A percentile compares a stretch with the other conserved stretches of the same genome.
These are phyloP conservation scores for Adelphocoris suturalis DNA, from an alignment of 2,888 invertebrate genomes.

Conservation along the genomic window DNA sequence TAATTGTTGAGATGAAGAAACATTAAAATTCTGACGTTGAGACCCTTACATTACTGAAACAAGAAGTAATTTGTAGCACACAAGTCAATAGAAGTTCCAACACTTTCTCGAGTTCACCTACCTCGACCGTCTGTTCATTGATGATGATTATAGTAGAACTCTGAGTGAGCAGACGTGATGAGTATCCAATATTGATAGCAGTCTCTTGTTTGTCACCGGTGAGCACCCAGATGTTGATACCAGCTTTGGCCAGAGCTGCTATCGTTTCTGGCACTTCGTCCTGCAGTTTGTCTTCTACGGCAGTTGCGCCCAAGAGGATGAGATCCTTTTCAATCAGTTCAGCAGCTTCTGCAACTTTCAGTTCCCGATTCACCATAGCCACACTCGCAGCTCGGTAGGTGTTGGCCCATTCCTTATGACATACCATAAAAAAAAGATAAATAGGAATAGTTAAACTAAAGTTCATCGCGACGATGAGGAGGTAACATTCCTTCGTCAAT, in stretches of 20 bases:
- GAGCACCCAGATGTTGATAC: conserved; percentile 97
- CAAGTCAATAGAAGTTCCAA: too few species aligned
- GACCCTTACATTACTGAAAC: too few species aligned
- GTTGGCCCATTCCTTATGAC: conserved; percentile 87
- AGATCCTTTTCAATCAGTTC: conserved; percentile 95
- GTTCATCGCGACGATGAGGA: not conserved
- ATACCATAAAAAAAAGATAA: not conserved
- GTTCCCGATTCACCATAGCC: conserved; percentile 90
- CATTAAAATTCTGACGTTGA: too few species aligned
- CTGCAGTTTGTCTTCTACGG: conserved; percentile 98
- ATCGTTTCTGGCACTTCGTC: conserved; percentile 96
- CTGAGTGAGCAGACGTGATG: conserved; percentile 90
- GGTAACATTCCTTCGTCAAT: too few species aligned
- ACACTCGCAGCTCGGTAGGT: conserved; percentile 92
- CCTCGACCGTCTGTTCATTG: conserved; percentile 94
- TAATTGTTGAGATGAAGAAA: too few species aligned
- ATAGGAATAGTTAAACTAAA: not conserved
- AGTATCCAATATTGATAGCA: conserved; percentile 99
- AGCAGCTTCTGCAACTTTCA: conserved; percentile 94
- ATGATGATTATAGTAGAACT: conserved; percentile 92
- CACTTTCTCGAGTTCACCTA: conserved; percentile 80
- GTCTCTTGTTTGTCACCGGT: conserved; percentile 99
- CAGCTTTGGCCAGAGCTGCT: conserved; percentile 93
- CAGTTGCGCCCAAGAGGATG: conserved; percentile 94
- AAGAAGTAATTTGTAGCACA: too few species aligned